A percentile compares a stretch with the other conserved stretches of the same genome.
Conservation (phyloP, 2,113 vertebrate species). For the Meles meles region DNA sequence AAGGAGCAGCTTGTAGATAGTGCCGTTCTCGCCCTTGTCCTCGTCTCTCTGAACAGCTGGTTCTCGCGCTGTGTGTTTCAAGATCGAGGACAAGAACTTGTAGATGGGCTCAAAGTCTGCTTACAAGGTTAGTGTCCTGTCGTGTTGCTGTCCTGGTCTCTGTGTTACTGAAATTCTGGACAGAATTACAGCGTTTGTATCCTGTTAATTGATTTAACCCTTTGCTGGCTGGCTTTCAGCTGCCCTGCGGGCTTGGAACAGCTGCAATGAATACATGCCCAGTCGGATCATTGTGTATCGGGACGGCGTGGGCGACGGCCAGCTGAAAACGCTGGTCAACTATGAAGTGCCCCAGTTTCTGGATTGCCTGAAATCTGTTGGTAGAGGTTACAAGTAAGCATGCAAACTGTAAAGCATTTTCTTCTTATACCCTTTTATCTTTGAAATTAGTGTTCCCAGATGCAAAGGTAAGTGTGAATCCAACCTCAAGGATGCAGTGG, state of each 20-base stretch:
- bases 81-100: slow-evolving; percentile 92
- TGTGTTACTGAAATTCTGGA: rapidly evolving
- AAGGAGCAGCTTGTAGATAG: too few species aligned
- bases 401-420: background rate
- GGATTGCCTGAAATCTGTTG: slow-evolving; percentile 89
- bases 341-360: slow-evolving; percentile 93
- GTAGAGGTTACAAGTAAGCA: slow-evolving; percentile 88
- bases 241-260: slow-evolving; percentile 88
- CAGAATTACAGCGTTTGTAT: background rate
- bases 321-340: slow-evolving; percentile 89
- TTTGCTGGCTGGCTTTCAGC: slow-evolving; percentile 74
- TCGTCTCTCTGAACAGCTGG: slow-evolving; percentile 85
- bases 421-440: background rate
- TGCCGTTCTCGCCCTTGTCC: rapidly evolving
- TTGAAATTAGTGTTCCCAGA: background rate
- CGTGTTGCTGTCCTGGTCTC: background rate
- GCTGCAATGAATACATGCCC: slow-evolving; percentile 88
- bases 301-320: slow-evolving; percentile 96
- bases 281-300: slow-evolving; percentile 93
- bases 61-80: slow-evolving; percentile 94
- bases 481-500: background rate
- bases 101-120: slow-evolving; percentile 92
- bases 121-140: slow-evolving; percentile 83
- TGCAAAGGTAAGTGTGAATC: background rate
- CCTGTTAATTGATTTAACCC: background rate